A percentile compares a stretch with the other conserved stretches of the same genome.
Conservation (phyloP, 2,888 invertebrate genomes). For the Zootermopsis nevadensis region DNA sequence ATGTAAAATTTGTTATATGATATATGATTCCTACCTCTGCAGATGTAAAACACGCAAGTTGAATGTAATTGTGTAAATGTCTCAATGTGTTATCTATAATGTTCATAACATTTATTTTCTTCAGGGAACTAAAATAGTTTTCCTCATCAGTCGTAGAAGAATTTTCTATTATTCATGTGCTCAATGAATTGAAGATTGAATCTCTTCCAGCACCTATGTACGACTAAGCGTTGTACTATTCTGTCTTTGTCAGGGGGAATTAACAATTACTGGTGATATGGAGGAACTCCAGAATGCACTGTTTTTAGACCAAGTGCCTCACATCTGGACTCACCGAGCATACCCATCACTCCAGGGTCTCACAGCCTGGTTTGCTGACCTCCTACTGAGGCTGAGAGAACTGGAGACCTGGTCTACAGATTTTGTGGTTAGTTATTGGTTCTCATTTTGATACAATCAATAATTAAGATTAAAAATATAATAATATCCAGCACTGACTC, state of each 20-base stretch:
- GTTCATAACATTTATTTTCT: no score
- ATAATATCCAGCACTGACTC: no score
- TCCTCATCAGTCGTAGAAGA: no score
- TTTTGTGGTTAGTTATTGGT: conserved; percentile 77
- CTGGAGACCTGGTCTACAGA: conserved; percentile 95
- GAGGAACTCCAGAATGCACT: conserved; percentile 92
- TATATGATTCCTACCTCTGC: no score
- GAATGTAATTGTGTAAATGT: no score
- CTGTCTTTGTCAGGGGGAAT: conserved; percentile 76
- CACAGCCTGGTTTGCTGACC: conserved; percentile 93
- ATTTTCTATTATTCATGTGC: not conserved
- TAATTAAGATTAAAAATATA: no score
- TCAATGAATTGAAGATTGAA: not conserved
- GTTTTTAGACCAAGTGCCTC: conserved; percentile 93
- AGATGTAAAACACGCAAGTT: no score
- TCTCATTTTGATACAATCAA: no score
- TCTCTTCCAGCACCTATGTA: not conserved
- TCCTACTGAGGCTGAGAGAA: conserved; percentile 86
- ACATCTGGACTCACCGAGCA: conserved; percentile 86
- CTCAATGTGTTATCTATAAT: no score
- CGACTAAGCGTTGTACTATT: not conserved
- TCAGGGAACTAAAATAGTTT: no score
- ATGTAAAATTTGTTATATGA: no score
- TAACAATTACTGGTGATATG: conserved; percentile 97
- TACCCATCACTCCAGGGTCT: conserved; percentile 92